Conservation (phyloP, 2,113 vertebrate genomes). For the Mola mola region DNA sequence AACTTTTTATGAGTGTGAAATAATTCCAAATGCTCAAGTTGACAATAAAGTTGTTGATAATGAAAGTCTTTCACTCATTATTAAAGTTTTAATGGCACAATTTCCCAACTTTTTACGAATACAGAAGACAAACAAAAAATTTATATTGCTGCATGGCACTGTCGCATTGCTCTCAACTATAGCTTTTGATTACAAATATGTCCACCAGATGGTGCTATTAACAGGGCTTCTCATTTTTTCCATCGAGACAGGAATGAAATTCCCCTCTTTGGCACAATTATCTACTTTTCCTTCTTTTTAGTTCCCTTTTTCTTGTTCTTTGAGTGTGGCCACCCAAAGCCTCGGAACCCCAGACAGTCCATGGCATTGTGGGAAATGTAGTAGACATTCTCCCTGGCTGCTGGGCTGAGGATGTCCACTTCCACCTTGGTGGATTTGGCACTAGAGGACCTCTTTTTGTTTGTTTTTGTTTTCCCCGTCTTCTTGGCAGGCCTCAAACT, state of each 20-base stretch:
- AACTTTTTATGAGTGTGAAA: constrained; percentile 10
- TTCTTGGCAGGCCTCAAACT: constrained; percentile 67
- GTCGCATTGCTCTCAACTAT: not conserved
- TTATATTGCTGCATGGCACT: not conserved
- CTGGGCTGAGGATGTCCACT: constrained; percentile 83
- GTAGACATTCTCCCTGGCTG: constrained; percentile 87
- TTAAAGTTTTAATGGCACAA: not conserved
- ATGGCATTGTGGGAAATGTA: constrained; percentile 88
- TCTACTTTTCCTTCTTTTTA: constrained; percentile 63
- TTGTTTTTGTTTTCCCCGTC: constrained; percentile 47
- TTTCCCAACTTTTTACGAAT: not conserved
- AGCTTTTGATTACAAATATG: not conserved
- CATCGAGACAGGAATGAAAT: not conserved
- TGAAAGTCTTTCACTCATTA: not conserved
- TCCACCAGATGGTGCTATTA: constrained; percentile 34
- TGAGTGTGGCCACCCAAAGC: constrained; percentile 83
- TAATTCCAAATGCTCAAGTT: constrained; percentile 6
- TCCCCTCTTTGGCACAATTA: not conserved
- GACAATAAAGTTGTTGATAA: constrained; percentile 54
- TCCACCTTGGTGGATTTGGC: constrained; percentile 58
- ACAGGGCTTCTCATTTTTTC: not conserved
- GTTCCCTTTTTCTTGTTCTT: constrained; percentile 74
- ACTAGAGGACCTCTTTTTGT: constrained; percentile 55
- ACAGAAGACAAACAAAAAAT: not conserved
- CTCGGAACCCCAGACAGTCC: constrained; percentile 83